Base-by-base conservation (phyloP, 2,797 vertebrate genomes). In the Falco novaeseelandiae region DNA sequence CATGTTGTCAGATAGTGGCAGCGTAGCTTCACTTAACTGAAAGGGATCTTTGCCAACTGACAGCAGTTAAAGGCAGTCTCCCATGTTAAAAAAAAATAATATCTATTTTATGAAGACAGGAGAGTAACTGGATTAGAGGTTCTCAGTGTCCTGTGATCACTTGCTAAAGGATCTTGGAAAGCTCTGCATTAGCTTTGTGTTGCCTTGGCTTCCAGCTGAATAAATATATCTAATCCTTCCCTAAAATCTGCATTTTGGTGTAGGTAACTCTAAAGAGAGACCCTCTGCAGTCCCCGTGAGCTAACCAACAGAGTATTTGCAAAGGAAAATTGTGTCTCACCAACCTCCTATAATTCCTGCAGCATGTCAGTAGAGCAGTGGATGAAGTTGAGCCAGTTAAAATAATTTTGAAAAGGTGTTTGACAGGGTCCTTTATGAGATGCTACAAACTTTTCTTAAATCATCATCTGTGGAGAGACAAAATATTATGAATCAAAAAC, bases 401-500 rank as follows among this genome's bases (percentile, higher is more conserved):
- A 95, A 93, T 89, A 92, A 93, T 83, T 95, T 96, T 85, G 52
- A 27, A 58, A 95, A 94, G 42, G 21, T 89, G 34, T 86, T 95
- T 96, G 93, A 85, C 83, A 87, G 65, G 49, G 57, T 80, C 76
- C 81, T 92, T 91, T 87, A 88, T 80, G 87, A 93, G 57, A 52
- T 8, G 10, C 83, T 91, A 67, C 74, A 89, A 91, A 85, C 85
- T 93, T 89, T 91, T 95, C 76, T 86, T 92, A 96, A 95, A 74
- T 87, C 59, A 71, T 91, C 90, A 8, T 83, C 57, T 85, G 46
- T 78, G 71, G 76, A 83, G 72, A 91, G 90, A 86, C 49, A 88
- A 96, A 95, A 87, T 94, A 92, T 87, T 93, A 74, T 92, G 62
- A 80, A 87, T 89, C 61, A 93, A 96, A 89, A 94, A 86, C 42